Evolutionary conservation across 2,888 invertebrate species (phyloP), one percentile per base, ranked within the genome.

Genomic region (Tenthredo mesomela): DNA sequence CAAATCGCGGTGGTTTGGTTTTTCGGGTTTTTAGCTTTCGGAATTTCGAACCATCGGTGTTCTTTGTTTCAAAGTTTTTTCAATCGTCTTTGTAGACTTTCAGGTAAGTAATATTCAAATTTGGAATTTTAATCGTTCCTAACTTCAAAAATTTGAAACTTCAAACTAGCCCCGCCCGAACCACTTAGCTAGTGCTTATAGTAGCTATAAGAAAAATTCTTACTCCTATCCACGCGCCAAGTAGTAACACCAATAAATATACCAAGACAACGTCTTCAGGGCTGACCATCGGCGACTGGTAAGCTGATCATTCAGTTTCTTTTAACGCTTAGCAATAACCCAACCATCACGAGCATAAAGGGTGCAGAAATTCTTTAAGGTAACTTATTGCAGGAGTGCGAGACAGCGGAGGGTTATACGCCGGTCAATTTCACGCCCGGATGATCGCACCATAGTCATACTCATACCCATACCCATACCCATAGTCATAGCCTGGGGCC

Each of bases 351-450:
- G 21, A 73, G n/a, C n/a, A 43, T n/a, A 47, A 25, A 54, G 54
- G 77, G 77, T 47, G 77, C 54, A 54, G 54, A 77, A 77, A 77
- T 29, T 54, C 54, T 54, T 50, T 77, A n/a, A 50, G 25, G 29
- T 54, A 77, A 77, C 50, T 10, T 47, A 47, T 18, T 37, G 25
- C 54, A 6, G 50, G 37, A 33, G 18, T 29, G 12, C 47, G 18
- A 29, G 80, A 80, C 40, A 33, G 47, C 67, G 47, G 37, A 70
- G 67, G 82, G 82, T 82, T 61, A 82, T 61, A 25, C 67, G 58
- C 40, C 58, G 82, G 70, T 67, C 82, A 82, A 82, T 82, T 82
- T 82, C 82, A 82, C 82, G 82, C 67, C 82, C 29, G 67, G 70
- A 70, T 61, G 82, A 82, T 47, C 70, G 47, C 37, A 80, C 61